These are phyloP conservation scores for Isoperla grammatica DNA, from an alignment of 2,888 invertebrate genomes.

Conservation along the genomic window DNA sequence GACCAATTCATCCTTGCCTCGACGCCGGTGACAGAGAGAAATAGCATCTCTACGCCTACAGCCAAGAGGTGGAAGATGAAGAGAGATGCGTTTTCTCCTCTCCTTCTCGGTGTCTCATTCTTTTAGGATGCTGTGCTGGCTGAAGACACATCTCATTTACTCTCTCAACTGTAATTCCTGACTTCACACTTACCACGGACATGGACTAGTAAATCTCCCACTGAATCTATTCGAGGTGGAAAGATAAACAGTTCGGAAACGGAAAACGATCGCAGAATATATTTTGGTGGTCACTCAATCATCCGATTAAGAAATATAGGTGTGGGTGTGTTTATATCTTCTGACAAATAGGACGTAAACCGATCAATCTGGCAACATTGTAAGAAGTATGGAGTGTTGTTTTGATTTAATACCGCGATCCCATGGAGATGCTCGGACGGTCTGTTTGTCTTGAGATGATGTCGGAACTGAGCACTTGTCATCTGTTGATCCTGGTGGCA, in stretches of 20 bases:
- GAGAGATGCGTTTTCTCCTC: slow-evolving; percentile 10
- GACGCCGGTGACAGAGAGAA: slow-evolving; percentile 17
- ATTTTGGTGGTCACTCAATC: neutral
- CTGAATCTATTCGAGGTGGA: no score
- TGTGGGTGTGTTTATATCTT: neutral
- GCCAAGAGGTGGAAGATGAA: slow-evolving; percentile 20
- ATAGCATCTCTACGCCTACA: slow-evolving; percentile 17
- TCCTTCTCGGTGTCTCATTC: slow-evolving; percentile 2
- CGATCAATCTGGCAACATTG: neutral
- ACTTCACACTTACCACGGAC: slow-evolving; percentile 44
- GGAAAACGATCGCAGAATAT: neutral
- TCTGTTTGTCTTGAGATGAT: slow-evolving; percentile 43
- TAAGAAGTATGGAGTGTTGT: neutral
- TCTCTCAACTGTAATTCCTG: slow-evolving; percentile 48
- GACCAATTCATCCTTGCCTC: no score
- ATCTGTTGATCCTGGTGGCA: slow-evolving; percentile 35
- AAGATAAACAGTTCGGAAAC: no score
- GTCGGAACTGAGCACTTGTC: slow-evolving; percentile 41
- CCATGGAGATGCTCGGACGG: no score
- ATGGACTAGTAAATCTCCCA: slow-evolving; percentile 16
- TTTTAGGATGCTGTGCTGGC: slow-evolving; percentile 20
- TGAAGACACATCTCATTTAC: slow-evolving; percentile 52
- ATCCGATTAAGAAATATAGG: neutral
- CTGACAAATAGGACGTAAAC: slow-evolving; percentile 17
- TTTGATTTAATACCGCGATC: slow-evolving; percentile 41